Evolutionary conservation across 2,888 invertebrate genomes (phyloP).

Genomic region (Dynastes hyllus): DNA sequence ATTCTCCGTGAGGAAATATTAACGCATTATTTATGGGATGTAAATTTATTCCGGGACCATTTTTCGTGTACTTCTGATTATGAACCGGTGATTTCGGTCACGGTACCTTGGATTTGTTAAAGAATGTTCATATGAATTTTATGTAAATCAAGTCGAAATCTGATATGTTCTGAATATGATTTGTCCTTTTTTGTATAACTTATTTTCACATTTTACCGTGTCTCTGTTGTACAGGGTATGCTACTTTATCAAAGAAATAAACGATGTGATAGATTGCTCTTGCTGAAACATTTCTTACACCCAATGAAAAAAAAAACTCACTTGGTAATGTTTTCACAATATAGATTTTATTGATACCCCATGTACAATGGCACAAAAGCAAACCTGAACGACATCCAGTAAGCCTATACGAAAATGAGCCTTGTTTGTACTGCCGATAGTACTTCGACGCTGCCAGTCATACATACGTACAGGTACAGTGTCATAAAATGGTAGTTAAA

Average conservation of each 20-base stretch:
- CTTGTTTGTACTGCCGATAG: no score
- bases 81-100: constrained; percentile 36
- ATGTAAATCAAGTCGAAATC: not conserved
- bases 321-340: no score
- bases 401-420: no score
- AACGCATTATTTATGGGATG: constrained; percentile 27
- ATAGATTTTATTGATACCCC: no score
- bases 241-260: not conserved
- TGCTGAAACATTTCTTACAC: no score
- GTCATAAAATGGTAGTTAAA: no score
- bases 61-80: constrained; percentile 37
- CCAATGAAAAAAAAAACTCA: no score
- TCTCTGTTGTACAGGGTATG: not conserved
- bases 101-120: constrained; percentile 6
- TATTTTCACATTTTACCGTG: not conserved
- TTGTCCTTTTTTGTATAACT: not conserved
- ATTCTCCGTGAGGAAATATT: constrained; percentile 25
- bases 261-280: no score
- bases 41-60: constrained; percentile 41
- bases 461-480: no score
- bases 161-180: not conserved
- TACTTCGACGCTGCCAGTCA: no score
- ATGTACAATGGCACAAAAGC: no score
- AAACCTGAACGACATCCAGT: no score
- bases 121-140: constrained; percentile 8